Evolutionary conservation across 2,797 vertebrate species (phyloP).

Genomic region (Spheniscus humboldti): DNA sequence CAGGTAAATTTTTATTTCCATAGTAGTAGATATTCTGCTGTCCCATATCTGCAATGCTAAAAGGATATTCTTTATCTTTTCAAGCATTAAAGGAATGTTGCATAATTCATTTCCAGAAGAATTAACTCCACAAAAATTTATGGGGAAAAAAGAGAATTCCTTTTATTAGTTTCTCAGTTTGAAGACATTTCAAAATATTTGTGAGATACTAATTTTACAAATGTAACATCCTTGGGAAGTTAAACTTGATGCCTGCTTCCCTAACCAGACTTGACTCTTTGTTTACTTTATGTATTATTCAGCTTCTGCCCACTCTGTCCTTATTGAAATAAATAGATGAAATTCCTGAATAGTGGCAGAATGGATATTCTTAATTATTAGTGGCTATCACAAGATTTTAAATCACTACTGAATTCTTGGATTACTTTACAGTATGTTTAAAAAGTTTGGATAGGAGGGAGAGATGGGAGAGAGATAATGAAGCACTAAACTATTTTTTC

Average conservation of each 20-base stretch:
- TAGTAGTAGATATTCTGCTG: neutral
- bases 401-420: neutral
- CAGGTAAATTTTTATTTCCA: neutral
- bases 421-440: neutral
- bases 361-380: neutral
- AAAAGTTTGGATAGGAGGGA: neutral
- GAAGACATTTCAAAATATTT: constrained; percentile 13
- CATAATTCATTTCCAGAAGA: constrained; percentile 39
- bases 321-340: neutral
- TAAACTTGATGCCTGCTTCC: neutral
- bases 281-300: constrained; percentile 19
- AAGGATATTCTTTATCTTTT: constrained; percentile 29
- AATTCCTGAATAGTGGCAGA: neutral
- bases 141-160: neutral
- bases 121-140: neutral
- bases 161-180: neutral
- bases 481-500: neutral
- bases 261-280: neutral
- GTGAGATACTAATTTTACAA: constrained; percentile 22
- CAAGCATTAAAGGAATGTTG: constrained; percentile 2
- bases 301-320: neutral
- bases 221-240: constrained; percentile 13
- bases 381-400: neutral
- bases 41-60: neutral
- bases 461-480: neutral